Percentiles rank a stretch among this genome's conserved stretches.
Evolutionary conservation across 2,113 vertebrate species (phyloP).

Genomic region (Callorhinus ursinus): DNA sequence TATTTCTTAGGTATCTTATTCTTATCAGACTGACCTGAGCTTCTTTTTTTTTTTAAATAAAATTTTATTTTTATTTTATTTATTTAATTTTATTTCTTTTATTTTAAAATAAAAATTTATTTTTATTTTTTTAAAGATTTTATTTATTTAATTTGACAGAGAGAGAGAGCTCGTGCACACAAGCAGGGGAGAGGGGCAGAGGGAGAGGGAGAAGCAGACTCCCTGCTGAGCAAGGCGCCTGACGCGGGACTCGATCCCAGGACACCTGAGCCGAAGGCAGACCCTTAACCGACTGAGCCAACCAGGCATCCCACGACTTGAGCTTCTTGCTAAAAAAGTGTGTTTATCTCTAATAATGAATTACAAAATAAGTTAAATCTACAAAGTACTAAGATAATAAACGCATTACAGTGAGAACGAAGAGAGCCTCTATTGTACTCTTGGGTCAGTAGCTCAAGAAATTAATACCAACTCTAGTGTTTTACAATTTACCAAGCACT

Average conservation of each 20-base stretch:
- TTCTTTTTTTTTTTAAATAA: not conserved
- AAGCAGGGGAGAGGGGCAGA: too few relatives aligned
- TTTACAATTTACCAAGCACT: not conserved
- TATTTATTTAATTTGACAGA: too few relatives aligned
- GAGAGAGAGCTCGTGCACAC: too few relatives aligned
- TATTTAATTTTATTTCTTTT: too few relatives aligned
- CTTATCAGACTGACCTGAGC: not conserved
- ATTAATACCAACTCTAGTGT: not conserved
- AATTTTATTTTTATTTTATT: too few relatives aligned
- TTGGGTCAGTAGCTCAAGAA: not conserved
- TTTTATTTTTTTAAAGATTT: too few relatives aligned
- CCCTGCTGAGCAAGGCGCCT: too few relatives aligned
- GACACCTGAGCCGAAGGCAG: not conserved
- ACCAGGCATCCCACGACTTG: not conserved
- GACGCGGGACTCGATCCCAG: too few relatives aligned
- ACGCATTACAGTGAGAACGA: not conserved
- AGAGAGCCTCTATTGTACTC: not conserved
- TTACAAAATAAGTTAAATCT: not conserved
- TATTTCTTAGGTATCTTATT: not conserved
- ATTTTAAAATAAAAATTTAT: too few relatives aligned
- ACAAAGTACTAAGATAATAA: not conserved
- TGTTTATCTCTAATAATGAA: slow-evolving; percentile 4
- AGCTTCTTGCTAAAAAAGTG: slow-evolving; percentile 15
- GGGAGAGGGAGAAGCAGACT: too few relatives aligned
- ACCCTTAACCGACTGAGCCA: not conserved